These are phyloP conservation scores for Edolisoma coerulescens DNA, from an alignment of 2,113 vertebrate species.

Conservation along the genomic window DNA sequence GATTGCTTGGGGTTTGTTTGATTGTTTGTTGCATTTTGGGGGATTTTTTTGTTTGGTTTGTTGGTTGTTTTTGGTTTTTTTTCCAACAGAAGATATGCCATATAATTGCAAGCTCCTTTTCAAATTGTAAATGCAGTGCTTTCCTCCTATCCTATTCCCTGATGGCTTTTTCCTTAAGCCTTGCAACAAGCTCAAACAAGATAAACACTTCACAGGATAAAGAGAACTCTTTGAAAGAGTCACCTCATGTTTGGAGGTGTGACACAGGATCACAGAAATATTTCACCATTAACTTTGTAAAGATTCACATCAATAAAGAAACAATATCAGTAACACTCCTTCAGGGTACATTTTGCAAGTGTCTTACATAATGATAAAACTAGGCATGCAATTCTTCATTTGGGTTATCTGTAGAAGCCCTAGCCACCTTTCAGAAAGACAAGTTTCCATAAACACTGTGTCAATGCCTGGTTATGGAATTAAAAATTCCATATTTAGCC, in stretches of 20 bases:
- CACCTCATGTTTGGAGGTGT: conserved; percentile 1
- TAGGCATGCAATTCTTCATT: background rate
- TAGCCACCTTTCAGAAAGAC: background rate
- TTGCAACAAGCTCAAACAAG: background rate
- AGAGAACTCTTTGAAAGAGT: background rate
- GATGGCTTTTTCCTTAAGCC: background rate
- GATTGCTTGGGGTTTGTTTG: no score
- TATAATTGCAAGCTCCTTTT: background rate
- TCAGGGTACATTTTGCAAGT: background rate
- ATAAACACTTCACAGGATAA: background rate
- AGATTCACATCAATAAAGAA: background rate
- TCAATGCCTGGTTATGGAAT: conserved; percentile 36
- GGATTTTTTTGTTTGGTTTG: background rate
- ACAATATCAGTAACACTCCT: background rate
- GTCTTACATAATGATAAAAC: conserved; percentile 26
- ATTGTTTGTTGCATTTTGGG: background rate
- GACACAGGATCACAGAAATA: conserved; percentile 20
- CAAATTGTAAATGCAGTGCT: background rate
- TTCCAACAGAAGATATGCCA: background rate
- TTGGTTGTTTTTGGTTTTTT: background rate
- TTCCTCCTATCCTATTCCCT: background rate
- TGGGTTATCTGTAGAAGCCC: conserved; percentile 9
- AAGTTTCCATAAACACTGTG: conserved; percentile 57
- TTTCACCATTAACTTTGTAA: background rate
- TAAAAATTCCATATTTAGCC: no score